These are phyloP conservation scores for Xylota segnis DNA, from an alignment of 2,888 invertebrate genomes.

Conservation along the genomic window DNA sequence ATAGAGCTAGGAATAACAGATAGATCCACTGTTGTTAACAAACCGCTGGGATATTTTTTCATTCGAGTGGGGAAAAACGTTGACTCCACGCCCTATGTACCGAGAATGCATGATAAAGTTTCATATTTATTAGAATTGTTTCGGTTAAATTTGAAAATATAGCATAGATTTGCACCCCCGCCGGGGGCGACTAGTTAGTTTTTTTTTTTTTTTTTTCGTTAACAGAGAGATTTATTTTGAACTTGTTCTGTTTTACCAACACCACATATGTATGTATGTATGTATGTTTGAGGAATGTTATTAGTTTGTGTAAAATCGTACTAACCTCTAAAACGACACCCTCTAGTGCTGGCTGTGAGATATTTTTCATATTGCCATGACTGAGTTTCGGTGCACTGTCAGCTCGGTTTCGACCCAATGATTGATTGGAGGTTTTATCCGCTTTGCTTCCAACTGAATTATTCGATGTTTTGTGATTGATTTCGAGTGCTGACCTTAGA, in stretches of 20 bases:
- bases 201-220: conserved; percentile 7
- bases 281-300: conserved; percentile 15
- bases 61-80: conserved; percentile 84
- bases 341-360: conserved; percentile 86
- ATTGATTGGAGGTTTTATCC: conserved; percentile 87
- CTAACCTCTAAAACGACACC: conserved; percentile 87
- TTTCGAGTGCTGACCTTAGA: conserved; percentile 89
- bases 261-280: too few relatives aligned
- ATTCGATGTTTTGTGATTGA: conserved; percentile 86
- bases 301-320: conserved; percentile 41
- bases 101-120: conserved; percentile 75
- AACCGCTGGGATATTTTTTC: conserved; percentile 85
- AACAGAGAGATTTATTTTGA: conserved; percentile 23
- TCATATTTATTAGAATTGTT: conserved; percentile 72
- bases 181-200: conserved; percentile 47
- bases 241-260: conserved; percentile 30
- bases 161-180: conserved; percentile 25
- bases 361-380: conserved; percentile 86
- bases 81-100: conserved; percentile 84
- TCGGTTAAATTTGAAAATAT: conserved; percentile 66
- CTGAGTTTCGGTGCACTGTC: conserved; percentile 88
- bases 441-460: conserved; percentile 84
- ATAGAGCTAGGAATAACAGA: conserved; percentile 83
- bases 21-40: conserved; percentile 84
- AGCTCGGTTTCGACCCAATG: conserved; percentile 86